Conservation (phyloP, 2,113 vertebrate genomes). For the Rhabdornis inornatus region DNA sequence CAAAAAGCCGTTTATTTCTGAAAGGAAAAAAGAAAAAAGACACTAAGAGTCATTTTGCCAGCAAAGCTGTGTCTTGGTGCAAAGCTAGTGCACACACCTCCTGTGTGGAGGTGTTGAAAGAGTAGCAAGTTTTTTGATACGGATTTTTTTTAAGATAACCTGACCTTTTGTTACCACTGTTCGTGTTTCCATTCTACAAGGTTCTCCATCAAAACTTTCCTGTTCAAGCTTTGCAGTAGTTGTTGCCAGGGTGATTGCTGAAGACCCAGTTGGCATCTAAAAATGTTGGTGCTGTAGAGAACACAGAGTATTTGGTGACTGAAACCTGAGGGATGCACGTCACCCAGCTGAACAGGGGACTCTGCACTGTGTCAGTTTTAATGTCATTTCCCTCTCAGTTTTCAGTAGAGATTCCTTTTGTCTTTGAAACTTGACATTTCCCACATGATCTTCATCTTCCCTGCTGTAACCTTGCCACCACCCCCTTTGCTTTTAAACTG, state of each 20-base stretch:
- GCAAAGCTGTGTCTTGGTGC: neutral
- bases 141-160: neutral
- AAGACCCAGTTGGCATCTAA: neutral
- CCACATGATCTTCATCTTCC: neutral
- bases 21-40: neutral
- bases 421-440: constrained; percentile 13
- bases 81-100: neutral
- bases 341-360: neutral
- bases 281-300: neutral
- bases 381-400: neutral
- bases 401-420: constrained; percentile 20
- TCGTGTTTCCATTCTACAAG: neutral
- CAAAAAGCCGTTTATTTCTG: neutral
- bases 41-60: neutral
- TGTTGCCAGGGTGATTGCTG: neutral
- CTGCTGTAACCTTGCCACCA: neutral
- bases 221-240: neutral
- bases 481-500: neutral
- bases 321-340: neutral
- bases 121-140: neutral
- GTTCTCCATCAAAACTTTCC: neutral
- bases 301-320: neutral
- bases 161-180: neutral
- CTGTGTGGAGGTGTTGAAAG: neutral
- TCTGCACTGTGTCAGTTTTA: neutral